Base-by-base conservation (phyloP, 2,888 invertebrate genomes). In the Acleris emargana region DNA sequence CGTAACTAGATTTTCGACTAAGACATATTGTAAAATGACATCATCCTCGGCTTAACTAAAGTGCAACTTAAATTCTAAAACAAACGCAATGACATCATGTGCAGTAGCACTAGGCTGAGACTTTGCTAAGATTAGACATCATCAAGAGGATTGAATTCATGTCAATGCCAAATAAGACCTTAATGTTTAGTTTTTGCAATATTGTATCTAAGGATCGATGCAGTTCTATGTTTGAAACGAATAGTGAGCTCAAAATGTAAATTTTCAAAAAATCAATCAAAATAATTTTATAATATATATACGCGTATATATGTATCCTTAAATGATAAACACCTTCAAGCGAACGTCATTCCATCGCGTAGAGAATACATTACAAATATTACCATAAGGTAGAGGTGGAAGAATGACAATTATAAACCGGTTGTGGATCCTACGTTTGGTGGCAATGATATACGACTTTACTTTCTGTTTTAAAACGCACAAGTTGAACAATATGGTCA, bases 331-430 rank as follows among this genome's bases (percentile, higher is more conserved):
- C 58, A 43, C 55, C 64, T 59, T 64, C 64, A 64, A 55, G 54
- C 50, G 22, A 54, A 28, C 49, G 50, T 54, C 43, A 49, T 32
- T 45, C 45, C 32, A 50, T 58, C 18, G 45, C 45, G n/a, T 22
- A 18, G 38, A 53, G 58, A 64, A 49, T 59, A 25, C 32, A 64
- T 64, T 60, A 55, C 50, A 49, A 55, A 60, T 60, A 22, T 32
- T 42, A 62, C 32, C 32, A 32, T 32, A 32, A 32, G 55, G 62
- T 42, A 18, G 53, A 52, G 38, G 58, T 7, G 52, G 43, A 42
- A 64, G 53, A 43, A 42, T 22, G n/a, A 43, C 38, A 49, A 53
- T 47, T 22, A 5, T 0, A 18, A 50, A 64, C 64, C 64, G 59
- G 64, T 64, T 64, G 38, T 18, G 53, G 53, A 49, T 54, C 25